These are phyloP conservation scores for Corapipo altera DNA, from an alignment of 2,113 vertebrate species.

Conservation along the genomic window DNA sequence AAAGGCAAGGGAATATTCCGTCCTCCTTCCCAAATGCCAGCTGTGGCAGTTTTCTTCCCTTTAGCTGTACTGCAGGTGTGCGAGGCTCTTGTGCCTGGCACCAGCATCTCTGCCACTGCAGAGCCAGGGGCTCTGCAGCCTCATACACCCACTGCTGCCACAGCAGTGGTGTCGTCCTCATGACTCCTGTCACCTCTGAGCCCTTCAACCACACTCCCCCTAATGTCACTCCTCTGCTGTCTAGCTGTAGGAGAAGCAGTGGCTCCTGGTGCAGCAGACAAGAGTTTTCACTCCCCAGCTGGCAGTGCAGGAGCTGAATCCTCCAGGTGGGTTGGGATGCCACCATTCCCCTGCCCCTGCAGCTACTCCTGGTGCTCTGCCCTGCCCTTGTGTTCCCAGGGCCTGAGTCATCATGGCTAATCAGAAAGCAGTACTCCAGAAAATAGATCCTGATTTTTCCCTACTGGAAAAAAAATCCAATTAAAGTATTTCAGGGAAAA, in stretches of 20 bases:
- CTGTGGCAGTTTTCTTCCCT: not conserved
- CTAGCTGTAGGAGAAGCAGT: rapidly evolving
- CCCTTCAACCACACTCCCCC: rapidly evolving
- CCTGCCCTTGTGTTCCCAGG: rapidly evolving
- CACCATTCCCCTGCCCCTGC: rapidly evolving
- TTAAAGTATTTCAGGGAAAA: not conserved
- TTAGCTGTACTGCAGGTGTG: rapidly evolving
- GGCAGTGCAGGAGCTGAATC: rapidly evolving
- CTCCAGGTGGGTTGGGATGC: not conserved
- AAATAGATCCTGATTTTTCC: not conserved
- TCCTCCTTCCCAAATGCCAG: not conserved
- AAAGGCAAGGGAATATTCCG: not conserved
- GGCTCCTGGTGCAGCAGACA: rapidly evolving
- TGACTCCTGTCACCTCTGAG: rapidly evolving
- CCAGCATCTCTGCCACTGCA: rapidly evolving
- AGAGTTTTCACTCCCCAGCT: rapidly evolving
- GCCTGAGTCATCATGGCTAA: no score
- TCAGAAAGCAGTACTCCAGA: not conserved
- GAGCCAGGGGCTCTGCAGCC: not conserved
- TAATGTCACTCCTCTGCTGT: rapidly evolving
- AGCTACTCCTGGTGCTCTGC: not conserved
- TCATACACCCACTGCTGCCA: not conserved
- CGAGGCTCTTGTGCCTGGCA: rapidly evolving
- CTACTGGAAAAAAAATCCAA: no score
- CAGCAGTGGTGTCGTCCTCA: rapidly evolving